Conservation (phyloP, 23 tunicate genomes). For the Clavelina lepadiformis region DNA sequence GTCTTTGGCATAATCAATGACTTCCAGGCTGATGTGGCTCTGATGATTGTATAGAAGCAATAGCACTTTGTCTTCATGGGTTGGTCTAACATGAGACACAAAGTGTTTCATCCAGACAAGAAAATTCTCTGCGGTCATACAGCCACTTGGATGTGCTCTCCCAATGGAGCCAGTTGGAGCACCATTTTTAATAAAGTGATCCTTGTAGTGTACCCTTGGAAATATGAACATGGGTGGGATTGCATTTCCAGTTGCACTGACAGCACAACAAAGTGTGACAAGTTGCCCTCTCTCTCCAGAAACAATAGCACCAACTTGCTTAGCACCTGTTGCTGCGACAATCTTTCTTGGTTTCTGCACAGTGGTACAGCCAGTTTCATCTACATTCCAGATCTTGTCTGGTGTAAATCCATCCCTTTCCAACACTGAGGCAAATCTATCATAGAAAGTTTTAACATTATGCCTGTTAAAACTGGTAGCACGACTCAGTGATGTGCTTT, state of each 20-base stretch:
- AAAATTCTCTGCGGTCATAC: slow-evolving; percentile 21
- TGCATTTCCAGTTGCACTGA: slow-evolving; percentile 9
- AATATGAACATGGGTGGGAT: slow-evolving; percentile 7
- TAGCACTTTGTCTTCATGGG: neutral
- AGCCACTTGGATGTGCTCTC: slow-evolving; percentile 15
- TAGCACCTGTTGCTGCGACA: neutral
- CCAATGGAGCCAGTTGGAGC: slow-evolving; percentile 29
- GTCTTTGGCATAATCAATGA: slow-evolving; percentile 9
- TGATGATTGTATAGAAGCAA: slow-evolving; percentile 16
- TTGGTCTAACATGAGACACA: slow-evolving; percentile 9
- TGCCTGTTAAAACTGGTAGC: slow-evolving; percentile 7
- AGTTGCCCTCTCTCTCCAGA: slow-evolving; percentile 6
- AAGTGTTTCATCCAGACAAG: slow-evolving; percentile 19
- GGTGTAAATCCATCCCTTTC: neutral
- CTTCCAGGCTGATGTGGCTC: slow-evolving; percentile 20
- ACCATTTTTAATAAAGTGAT: slow-evolving; percentile 11
- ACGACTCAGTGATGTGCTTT: slow-evolving; percentile 4
- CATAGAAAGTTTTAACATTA: neutral
- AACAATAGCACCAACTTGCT: slow-evolving; percentile 5
- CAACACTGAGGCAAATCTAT: neutral
- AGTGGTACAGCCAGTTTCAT: slow-evolving; percentile 13
- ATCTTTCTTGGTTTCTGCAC: neutral
- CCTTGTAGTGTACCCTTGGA: neutral
- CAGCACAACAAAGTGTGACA: slow-evolving; percentile 1
- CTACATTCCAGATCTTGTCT: slow-evolving; percentile 7